These are phyloP conservation scores for Adelges cooleyi DNA, from an alignment of 1,140 invertebrate genomes.

Conservation along the genomic window DNA sequence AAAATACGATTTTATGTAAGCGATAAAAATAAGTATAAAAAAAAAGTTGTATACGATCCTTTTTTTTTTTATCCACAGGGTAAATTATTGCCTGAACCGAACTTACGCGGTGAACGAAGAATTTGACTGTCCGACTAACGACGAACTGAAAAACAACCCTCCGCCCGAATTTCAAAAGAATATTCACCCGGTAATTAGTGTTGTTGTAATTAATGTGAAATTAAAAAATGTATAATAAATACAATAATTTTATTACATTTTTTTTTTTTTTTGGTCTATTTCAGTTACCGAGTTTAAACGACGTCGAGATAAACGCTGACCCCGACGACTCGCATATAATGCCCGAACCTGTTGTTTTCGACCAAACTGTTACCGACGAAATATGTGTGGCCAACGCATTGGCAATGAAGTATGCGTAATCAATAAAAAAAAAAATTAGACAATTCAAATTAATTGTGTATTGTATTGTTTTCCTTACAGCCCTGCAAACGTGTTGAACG, in stretches of 20 bases:
- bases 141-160: background rate
- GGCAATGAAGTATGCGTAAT: background rate
- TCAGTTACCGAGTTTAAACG: too few species aligned
- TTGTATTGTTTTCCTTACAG: background rate
- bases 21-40: too few species aligned
- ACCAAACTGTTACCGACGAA: conserved; percentile 6
- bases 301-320: too few species aligned
- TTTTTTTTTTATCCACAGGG: background rate
- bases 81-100: conserved; percentile 4
- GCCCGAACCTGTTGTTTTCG: conserved; percentile 4
- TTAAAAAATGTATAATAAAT: too few species aligned
- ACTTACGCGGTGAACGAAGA: conserved; percentile 17
- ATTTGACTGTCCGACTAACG: conserved; percentile 8
- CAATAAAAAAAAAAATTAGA: background rate
- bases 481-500: background rate
- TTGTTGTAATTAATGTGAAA: too few species aligned
- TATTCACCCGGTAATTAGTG: background rate
- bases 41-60: too few species aligned
- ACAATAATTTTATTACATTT: too few species aligned
- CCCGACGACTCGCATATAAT: too few species aligned
- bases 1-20: conserved; percentile 22
- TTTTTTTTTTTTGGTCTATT: too few species aligned
- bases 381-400: background rate
- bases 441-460: background rate
- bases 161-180: background rate